Evolutionary conservation across 2,888 invertebrate genomes (phyloP).

Genomic region (Amblyteles armatorius): DNA sequence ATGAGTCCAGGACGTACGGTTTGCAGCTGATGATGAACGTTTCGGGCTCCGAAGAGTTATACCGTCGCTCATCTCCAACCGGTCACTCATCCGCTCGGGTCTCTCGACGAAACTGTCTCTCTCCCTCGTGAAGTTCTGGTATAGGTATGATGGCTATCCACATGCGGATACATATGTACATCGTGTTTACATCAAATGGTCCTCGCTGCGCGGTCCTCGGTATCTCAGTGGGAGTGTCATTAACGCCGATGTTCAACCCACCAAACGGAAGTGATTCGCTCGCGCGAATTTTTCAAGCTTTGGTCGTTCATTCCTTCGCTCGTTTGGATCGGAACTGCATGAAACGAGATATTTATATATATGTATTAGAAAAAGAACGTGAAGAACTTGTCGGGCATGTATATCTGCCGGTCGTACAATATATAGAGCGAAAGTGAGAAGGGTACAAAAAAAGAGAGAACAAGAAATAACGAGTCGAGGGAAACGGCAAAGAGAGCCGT

Average conservation of each 20-base stretch:
- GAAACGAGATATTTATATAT: neutral
- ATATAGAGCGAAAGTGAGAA: constrained; percentile 56
- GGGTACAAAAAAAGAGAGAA: constrained; percentile 19
- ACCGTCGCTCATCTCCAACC: constrained; percentile 2
- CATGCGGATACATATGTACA: neutral
- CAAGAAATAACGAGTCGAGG: constrained; percentile 49
- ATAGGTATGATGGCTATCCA: neutral
- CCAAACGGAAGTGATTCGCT: neutral
- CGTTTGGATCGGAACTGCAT: neutral
- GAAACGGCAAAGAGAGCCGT: constrained; percentile 65
- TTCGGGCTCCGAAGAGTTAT: constrained; percentile 30
- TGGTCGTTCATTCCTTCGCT: constrained; percentile 21
- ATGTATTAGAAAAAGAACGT: constrained; percentile 51
- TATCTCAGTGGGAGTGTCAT: constrained; percentile 14
- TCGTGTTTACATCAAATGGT: constrained; percentile 12
- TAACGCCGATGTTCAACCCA: neutral
- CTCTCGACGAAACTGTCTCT: constrained; percentile 7
- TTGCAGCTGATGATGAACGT: constrained; percentile 45
- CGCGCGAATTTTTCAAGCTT: constrained; percentile 5
- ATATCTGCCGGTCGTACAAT: constrained; percentile 31
- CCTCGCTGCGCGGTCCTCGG: neutral
- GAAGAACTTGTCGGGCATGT: constrained; percentile 48
- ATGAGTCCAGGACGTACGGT: neutral
- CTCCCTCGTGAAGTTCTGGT: neutral
- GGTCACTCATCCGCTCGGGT: constrained; percentile 4